phyloP scores from a whole-genome alignment of 2,797 vertebrate species.

The Cynodonichthys magdalenae region DNA sequence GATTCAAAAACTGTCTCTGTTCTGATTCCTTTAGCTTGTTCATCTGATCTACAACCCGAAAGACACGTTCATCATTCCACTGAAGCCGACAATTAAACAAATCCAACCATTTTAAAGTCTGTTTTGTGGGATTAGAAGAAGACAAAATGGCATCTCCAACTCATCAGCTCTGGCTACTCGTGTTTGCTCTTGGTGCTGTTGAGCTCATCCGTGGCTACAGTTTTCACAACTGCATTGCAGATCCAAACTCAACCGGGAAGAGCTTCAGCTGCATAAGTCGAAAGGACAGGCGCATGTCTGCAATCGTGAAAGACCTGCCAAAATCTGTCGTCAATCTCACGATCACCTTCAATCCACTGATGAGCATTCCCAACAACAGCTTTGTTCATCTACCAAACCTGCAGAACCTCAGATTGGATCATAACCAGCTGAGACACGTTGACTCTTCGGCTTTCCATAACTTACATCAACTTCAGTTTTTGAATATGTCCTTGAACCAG shows the following conservation, averaged over 20 bases:
- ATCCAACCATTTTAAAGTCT: background rate
- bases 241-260: slow-evolving; percentile 26
- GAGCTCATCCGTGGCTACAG: slow-evolving; percentile 70
- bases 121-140: background rate
- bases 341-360: slow-evolving; percentile 56
- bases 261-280: slow-evolving; percentile 70
- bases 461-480: slow-evolving; percentile 62
- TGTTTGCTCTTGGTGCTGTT: slow-evolving; percentile 50
- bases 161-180: slow-evolving; percentile 24
- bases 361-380: slow-evolving; percentile 38
- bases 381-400: slow-evolving; percentile 74
- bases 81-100: background rate
- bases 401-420: slow-evolving; percentile 57
- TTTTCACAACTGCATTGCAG: slow-evolving; percentile 79
- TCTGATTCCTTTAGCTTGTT: slow-evolving; percentile 24
- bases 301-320: slow-evolving; percentile 70
- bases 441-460: slow-evolving; percentile 63
- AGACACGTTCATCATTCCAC: background rate
- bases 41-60: slow-evolving; percentile 1
- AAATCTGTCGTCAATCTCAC: slow-evolving; percentile 66
- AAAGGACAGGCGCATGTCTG: slow-evolving; percentile 36
- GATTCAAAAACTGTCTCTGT: slow-evolving; percentile 18
- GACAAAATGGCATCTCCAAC: slow-evolving; percentile 56
- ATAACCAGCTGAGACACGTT: slow-evolving; percentile 51
- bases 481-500: slow-evolving; percentile 78